phyloP scores from a whole-genome alignment of 1,140 invertebrate genomes.

The Lepidurus packardi region DNA sequence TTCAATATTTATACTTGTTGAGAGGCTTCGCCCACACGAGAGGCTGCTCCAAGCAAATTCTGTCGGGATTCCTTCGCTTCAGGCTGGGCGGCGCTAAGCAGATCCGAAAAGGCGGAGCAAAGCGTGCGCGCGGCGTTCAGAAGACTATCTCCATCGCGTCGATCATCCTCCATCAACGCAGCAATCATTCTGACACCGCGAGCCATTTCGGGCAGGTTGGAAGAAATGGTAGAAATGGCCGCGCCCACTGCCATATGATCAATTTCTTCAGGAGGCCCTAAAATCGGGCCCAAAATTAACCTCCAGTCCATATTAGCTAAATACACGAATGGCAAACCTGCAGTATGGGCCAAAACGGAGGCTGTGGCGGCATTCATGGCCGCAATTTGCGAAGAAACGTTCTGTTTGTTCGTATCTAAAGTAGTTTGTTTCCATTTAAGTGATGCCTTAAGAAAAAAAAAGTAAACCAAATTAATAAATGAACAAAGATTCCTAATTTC shows the following conservation, averaged over 20 bases:
- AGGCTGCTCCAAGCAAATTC: constrained; percentile 86
- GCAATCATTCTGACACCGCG: constrained; percentile 92
- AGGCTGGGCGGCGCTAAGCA: constrained; percentile 89
- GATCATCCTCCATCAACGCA: constrained; percentile 79
- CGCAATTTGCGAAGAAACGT: constrained; percentile 90
- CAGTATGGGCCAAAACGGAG: constrained; percentile 91
- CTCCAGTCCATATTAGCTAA: neutral
- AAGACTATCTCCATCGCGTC: constrained; percentile 71
- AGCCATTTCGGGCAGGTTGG: constrained; percentile 92
- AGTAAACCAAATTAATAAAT: neutral
- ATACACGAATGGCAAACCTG: constrained; percentile 48
- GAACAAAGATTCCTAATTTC: neutral
- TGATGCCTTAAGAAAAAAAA: constrained; percentile 54
- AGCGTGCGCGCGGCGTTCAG: constrained; percentile 86
- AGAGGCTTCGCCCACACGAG: constrained; percentile 90
- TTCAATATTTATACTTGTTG: constrained; percentile 60
- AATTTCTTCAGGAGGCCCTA: constrained; percentile 65
- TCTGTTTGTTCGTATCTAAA: constrained; percentile 92
- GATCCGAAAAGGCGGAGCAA: constrained; percentile 88
- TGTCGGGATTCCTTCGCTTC: constrained; percentile 87
- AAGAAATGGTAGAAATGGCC: constrained; percentile 94
- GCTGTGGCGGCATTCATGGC: constrained; percentile 99
- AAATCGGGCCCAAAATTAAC: constrained; percentile 18
- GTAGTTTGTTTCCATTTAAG: constrained; percentile 89
- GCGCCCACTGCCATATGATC: constrained; percentile 94